These are phyloP conservation scores for Hydrophis major DNA, from an alignment of 2,797 vertebrate species.

Conservation along the genomic window DNA sequence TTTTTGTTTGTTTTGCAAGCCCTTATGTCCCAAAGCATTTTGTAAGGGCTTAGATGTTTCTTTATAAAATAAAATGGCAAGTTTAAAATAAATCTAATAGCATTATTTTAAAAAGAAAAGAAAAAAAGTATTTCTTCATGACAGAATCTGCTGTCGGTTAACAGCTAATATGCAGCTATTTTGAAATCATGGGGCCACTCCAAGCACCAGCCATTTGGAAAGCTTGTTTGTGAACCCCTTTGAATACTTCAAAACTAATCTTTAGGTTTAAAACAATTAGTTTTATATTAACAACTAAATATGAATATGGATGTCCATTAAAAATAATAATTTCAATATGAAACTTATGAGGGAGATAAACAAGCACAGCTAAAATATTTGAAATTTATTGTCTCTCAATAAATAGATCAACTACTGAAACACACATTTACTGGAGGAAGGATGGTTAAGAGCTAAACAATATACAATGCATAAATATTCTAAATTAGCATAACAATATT, in stretches of 20 bases:
- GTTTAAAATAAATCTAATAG: not conserved
- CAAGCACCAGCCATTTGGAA: not conserved
- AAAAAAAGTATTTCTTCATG: not conserved
- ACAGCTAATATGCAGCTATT: not conserved
- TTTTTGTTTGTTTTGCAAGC: not conserved
- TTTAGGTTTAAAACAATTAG: not conserved
- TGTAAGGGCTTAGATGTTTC: not conserved
- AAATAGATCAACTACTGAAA: not conserved
- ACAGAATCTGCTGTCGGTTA: not conserved
- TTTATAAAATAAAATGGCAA: not conserved
- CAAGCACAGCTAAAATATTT: not conserved
- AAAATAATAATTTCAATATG: not conserved
- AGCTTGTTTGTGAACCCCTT: not conserved
- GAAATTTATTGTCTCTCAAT: not conserved
- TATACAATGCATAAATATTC: not conserved
- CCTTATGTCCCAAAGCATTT: not conserved
- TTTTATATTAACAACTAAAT: not conserved
- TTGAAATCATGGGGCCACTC: not conserved
- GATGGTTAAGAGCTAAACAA: not conserved
- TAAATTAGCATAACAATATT: not conserved
- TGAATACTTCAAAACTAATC: slow-evolving; percentile 6
- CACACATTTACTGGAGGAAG: not conserved
- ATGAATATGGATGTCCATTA: not conserved
- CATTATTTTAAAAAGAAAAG: not conserved
- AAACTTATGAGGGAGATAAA: not conserved